Conservation (phyloP, 2,888 invertebrate genomes). For the Tinea semifulvella region DNA sequence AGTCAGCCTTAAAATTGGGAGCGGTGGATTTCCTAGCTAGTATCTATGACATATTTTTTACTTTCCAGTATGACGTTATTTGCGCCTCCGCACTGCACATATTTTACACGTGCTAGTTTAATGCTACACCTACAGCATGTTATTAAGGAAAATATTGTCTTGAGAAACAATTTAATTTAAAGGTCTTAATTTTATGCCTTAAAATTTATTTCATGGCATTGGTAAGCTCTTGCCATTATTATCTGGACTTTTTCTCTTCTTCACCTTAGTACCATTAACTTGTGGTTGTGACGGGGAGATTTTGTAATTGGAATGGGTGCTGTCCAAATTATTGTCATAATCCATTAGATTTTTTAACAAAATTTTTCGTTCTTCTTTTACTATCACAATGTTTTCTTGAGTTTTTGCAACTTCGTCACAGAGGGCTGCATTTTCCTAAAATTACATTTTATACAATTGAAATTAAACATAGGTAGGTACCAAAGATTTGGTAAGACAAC, state of each 20-base stretch:
- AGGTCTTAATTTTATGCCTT: no score
- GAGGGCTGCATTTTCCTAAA: slow-evolving; percentile 82
- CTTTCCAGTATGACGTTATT: no score
- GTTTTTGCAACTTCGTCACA: slow-evolving; percentile 89
- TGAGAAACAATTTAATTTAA: no score
- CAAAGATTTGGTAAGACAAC: neutral
- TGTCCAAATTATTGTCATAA: slow-evolving; percentile 63
- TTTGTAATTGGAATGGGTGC: slow-evolving; percentile 21
- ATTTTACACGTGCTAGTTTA: no score
- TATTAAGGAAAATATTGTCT: no score
- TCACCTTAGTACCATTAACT: slow-evolving; percentile 31
- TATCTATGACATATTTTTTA: no score
- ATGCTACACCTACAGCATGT: no score
- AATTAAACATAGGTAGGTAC: neutral
- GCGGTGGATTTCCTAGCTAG: no score
- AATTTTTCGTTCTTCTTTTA: slow-evolving; percentile 85
- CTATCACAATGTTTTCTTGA: slow-evolving; percentile 81
- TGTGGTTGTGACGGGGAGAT: slow-evolving; percentile 8
- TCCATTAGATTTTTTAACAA: slow-evolving; percentile 79
- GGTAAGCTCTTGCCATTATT: neutral
- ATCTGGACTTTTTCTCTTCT: slow-evolving; percentile 32
- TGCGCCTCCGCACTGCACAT: no score
- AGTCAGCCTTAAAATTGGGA: no score
- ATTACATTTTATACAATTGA: neutral
- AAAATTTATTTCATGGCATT: neutral